Conservation (phyloP, 2,113 vertebrate genomes). For the Engystomops pustulosus region DNA sequence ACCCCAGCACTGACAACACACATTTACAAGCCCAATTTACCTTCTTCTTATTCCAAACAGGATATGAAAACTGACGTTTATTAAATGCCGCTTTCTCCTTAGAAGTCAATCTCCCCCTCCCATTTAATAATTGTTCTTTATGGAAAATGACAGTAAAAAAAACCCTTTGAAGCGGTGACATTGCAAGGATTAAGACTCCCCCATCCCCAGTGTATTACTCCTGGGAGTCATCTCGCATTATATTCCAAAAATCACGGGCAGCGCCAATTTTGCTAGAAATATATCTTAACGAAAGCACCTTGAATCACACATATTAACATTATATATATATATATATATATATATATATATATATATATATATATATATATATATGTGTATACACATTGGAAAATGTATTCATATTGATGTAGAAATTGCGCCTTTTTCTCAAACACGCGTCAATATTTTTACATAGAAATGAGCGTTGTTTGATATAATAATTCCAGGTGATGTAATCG, state of each 20-base stretch:
- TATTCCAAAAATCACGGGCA: not conserved
- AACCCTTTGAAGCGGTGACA: slow-evolving; percentile 50
- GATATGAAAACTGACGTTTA: not conserved
- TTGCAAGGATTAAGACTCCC: slow-evolving; percentile 40
- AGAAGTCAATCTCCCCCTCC: slow-evolving; percentile 44
- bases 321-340: no score
- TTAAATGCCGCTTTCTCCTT: slow-evolving; percentile 44
- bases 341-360: slow-evolving; percentile 12
- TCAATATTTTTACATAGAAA: not conserved
- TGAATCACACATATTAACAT: no score
- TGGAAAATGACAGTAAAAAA: slow-evolving; percentile 52
- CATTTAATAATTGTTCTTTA: slow-evolving; percentile 40
- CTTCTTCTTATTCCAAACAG: slow-evolving; percentile 6
- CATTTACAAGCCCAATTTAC: slow-evolving; percentile 6
- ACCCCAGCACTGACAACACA: slow-evolving; percentile 14
- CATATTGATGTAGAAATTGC: not conserved
- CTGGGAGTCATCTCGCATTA: slow-evolving; percentile 11
- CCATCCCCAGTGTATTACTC: not conserved
- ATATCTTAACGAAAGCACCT: not conserved
- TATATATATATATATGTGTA: not conserved
- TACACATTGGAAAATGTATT: not conserved
- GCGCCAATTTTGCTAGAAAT: not conserved
- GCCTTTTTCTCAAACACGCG: not conserved
- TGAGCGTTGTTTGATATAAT: no score
- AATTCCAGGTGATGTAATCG: not conserved